Base-by-base conservation (phyloP, 1,140 invertebrate species). In the Dendrolimus kikuchii region DNA sequence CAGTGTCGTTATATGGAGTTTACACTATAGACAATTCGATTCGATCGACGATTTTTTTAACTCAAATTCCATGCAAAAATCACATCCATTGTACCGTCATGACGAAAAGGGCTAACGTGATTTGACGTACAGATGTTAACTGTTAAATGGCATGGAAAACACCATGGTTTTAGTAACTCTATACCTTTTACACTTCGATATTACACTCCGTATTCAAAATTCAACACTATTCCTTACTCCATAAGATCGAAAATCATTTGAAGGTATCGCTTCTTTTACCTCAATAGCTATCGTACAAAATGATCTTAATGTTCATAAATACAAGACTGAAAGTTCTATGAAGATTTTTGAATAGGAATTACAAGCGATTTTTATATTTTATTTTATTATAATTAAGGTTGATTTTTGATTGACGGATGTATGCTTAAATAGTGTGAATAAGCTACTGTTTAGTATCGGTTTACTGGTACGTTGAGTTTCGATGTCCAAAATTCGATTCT, bases 111-210 rank as follows among this genome's bases (percentile, higher is more conserved):
- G 63, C 60, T 71, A 66, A 74, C 66, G 57, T 64, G 68, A 69
- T 69, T 73, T 75, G 77, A 75, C 75, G 68, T 80, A 72, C 71
- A 74, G 71, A 81, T 77, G 78, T 76, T 78, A 71, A 73, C 67
- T 71, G 75, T 70, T 72, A 71, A 84, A 81, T 84, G 72, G 73
- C 51, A 75, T 74, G 78, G 74, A 81, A 84, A 81, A 80, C 69
- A 59, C 72, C 69, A 71, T 60, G 68, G 66, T 75, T 80, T 77
- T 71, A 23, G 81, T 78, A 84, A 84, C 67, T 62, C 53, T 72
- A 81, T 67, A 80, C 73, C 46, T 45, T 57, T 46, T 51, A 62
- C 49, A 60, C 55, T 55, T 51, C 43, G 48, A 46, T 50, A 49
- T 10, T 7, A 45, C 49, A 51, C 5, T 38, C 38, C 5, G 37